These are phyloP conservation scores for Cygnus atratus DNA, from an alignment of 2,113 vertebrate genomes.

Conservation along the genomic window DNA sequence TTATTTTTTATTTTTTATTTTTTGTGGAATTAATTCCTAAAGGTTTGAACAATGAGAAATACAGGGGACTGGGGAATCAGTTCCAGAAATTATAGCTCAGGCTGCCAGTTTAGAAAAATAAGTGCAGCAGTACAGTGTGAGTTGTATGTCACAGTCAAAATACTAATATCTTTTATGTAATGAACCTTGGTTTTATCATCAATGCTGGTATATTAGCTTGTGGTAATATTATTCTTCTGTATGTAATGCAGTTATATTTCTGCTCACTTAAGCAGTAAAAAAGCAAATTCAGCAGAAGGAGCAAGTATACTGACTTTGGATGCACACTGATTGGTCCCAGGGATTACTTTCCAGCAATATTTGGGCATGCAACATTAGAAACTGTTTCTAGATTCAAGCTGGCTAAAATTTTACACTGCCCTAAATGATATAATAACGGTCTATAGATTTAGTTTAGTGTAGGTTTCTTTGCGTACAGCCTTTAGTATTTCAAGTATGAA, in stretches of 20 bases:
- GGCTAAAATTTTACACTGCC: constrained; percentile 13
- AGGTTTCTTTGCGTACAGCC: not conserved
- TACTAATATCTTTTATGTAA: constrained; percentile 35
- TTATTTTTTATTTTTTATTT: too few relatives aligned
- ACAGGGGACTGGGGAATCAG: not conserved
- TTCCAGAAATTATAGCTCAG: not conserved
- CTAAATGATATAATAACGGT: not conserved
- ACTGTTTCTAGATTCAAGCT: constrained; percentile 5
- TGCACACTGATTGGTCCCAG: constrained; percentile 52
- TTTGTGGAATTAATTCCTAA: not conserved
- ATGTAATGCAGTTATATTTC: constrained; percentile 51
- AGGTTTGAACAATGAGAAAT: not conserved
- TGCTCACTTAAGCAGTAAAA: constrained; percentile 66
- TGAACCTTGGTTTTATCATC: constrained; percentile 10
- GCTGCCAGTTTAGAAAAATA: constrained; percentile 13
- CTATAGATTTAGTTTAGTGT: not conserved
- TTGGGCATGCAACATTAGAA: constrained; percentile 48
- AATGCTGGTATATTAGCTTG: constrained; percentile 8
- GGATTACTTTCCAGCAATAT: constrained; percentile 46
- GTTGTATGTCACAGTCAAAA: constrained; percentile 13
- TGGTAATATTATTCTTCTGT: constrained; percentile 48
- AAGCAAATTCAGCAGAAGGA: constrained; percentile 66
- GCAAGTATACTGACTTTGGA: constrained; percentile 21
- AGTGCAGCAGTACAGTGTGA: not conserved
- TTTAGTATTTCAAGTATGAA: constrained; percentile 9